These are phyloP conservation scores for Gortyna flavago DNA, from an alignment of 2,888 invertebrate species.

Conservation along the genomic window DNA sequence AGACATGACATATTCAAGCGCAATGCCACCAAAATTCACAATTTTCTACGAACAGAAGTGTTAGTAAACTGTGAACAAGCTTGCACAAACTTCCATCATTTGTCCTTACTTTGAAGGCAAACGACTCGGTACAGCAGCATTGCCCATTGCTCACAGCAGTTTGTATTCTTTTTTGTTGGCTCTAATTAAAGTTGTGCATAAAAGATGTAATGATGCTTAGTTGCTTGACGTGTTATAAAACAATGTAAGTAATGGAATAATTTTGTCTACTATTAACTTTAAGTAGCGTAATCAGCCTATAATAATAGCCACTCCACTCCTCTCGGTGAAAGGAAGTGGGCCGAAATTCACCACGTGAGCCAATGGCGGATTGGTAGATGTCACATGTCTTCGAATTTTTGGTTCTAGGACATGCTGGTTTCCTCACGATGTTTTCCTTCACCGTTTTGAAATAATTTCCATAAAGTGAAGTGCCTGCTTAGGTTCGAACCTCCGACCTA, in stretches of 20 bases:
- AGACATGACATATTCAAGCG: conserved; percentile 26
- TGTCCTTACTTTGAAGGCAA: conserved; percentile 23
- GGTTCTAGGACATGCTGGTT: not conserved
- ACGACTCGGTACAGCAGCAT: conserved; percentile 13
- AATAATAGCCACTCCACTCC: too few relatives aligned
- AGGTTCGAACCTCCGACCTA: too few relatives aligned
- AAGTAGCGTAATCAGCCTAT: not conserved
- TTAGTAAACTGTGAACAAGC: conserved; percentile 9
- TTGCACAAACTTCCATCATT: conserved; percentile 15
- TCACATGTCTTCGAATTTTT: not conserved
- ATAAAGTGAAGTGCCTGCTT: not conserved
- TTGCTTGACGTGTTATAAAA: not conserved
- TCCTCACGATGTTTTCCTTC: not conserved
- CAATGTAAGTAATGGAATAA: not conserved
- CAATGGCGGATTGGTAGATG: not conserved
- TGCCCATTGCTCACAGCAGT: conserved; percentile 8
- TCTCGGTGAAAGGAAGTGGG: not conserved
- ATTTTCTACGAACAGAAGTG: conserved; percentile 32
- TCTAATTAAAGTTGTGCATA: not conserved
- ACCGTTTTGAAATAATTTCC: not conserved
- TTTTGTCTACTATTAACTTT: not conserved
- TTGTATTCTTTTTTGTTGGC: not conserved
- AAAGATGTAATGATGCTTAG: not conserved
- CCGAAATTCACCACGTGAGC: not conserved
- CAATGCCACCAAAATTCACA: conserved; percentile 16